Evolutionary conservation across 2,797 vertebrate species (phyloP), one percentile per base, ranked within the genome.

Genomic region (Todus mexicanus): DNA sequence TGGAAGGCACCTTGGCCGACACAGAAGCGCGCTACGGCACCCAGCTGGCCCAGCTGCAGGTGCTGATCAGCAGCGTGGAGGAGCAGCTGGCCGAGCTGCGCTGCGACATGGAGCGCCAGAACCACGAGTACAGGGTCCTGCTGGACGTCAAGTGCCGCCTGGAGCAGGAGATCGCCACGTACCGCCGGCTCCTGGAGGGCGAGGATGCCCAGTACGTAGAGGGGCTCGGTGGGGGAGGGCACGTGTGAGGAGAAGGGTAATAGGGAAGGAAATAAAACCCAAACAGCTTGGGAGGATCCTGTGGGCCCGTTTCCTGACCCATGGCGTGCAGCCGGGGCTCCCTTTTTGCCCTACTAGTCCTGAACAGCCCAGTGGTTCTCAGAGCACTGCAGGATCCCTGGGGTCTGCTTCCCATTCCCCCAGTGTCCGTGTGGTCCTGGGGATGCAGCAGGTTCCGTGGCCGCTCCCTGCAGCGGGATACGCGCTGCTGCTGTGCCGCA

Each of bases 1-100:
- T 99, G 97, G 98, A 99, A 92, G 98, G 98, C 97, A 98, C 98
- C 38, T 40, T 99, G 95, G 98, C 85, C 6, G 99, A 99, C 47
- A 99, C 98, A 2, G 98, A 99, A 53, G 97, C 84, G 4, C 98
- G 98, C 47, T 99, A 98, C 27, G 97, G 99, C 48, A 12, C 91
- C 43, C 99, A 99, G 98, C 98, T 99, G 57, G 68, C 88, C 2
- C 97, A 98, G 38, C 57, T 98, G 45, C 98, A 99, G 96, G 84
- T 65, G 31, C n/a, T 95, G 27, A 97, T 99, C 54, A 50, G 59
- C 35, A 33, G 92, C 31, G 95, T 98, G 66, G 98, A 99, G 97
- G 96, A 70, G 20, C 98, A 99, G 95, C 97, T 99, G 91, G 90
- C 22, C 4, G 97, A 98, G 95, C 68, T 70, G 68, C 68, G 48